phyloP scores from a whole-genome alignment of 2,113 vertebrate genomes.

The Glareola pratincola region DNA sequence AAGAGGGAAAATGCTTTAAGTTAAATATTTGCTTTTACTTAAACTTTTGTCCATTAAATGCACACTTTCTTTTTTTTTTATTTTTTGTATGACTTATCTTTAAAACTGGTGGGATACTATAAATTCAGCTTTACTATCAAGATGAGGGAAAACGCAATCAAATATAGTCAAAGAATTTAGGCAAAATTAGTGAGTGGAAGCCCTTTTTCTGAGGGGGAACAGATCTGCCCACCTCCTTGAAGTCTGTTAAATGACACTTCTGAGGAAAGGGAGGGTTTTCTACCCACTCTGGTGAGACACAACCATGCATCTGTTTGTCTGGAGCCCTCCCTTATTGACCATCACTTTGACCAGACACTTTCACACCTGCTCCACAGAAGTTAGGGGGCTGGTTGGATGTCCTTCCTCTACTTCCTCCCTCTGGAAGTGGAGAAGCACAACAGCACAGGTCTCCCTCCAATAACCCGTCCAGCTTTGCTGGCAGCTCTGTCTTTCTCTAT shows the following conservation, averaged over 20 bases:
- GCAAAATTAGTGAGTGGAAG: not conserved
- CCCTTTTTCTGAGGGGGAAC: not conserved
- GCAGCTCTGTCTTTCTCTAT: not conserved
- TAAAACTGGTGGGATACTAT: not conserved
- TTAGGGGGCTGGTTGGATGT: not conserved
- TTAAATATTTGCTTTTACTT: not conserved
- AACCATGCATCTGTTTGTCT: fast-evolving
- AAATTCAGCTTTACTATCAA: not conserved
- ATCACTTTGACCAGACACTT: not conserved
- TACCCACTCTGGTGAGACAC: not conserved
- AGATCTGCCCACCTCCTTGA: not conserved
- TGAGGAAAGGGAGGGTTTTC: not conserved
- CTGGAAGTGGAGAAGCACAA: not conserved
- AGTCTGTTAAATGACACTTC: not conserved
- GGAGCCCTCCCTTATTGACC: not conserved
- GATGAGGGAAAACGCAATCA: not conserved
- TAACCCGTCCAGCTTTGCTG: not conserved
- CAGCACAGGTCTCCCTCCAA: not conserved
- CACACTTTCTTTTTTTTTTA: no score
- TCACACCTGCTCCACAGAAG: not conserved
- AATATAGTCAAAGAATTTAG: not conserved
- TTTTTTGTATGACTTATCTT: not conserved
- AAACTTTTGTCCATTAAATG: not conserved
- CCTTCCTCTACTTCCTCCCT: not conserved
- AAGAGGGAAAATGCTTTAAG: not conserved